Evolutionary conservation across 2,797 vertebrate genomes (phyloP).

Genomic region (Novumbra hubbsi): DNA sequence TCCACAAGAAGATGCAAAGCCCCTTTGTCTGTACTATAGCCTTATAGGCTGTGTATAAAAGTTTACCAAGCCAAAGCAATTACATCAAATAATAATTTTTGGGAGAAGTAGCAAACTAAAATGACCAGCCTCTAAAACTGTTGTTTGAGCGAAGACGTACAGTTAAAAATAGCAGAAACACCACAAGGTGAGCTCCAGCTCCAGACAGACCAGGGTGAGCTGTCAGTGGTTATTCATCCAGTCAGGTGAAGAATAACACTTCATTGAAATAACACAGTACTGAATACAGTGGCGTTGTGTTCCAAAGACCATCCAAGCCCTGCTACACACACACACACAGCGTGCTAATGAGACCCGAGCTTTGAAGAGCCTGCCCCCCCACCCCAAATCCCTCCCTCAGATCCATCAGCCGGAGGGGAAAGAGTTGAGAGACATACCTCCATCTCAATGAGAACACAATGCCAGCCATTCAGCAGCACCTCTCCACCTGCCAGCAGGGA

Average conservation of each 20-base stretch:
- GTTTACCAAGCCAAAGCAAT: neutral
- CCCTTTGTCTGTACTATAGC: neutral
- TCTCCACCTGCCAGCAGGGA: conserved; percentile 56
- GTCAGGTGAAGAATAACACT: conserved; percentile 28
- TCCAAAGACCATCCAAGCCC: conserved; percentile 36
- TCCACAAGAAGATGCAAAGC: neutral
- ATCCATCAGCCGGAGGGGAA: conserved; percentile 53
- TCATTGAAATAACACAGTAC: conserved; percentile 24
- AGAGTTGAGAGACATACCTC: conserved; percentile 28
- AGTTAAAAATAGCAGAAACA: conserved; percentile 28
- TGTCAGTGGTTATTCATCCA: conserved; percentile 12
- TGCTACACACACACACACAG: neutral
- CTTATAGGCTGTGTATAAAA: neutral
- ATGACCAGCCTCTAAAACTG: neutral
- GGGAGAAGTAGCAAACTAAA: neutral
- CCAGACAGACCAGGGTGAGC: conserved; percentile 12
- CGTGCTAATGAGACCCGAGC: conserved; percentile 33
- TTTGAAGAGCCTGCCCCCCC: conserved; percentile 41
- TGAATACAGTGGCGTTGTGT: conserved; percentile 44
- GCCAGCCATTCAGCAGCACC: conserved; percentile 60
- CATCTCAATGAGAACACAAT: conserved; percentile 57
- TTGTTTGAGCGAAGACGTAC: neutral
- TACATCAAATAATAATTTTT: neutral
- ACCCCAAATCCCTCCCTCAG: conserved; percentile 39
- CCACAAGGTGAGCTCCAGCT: neutral